Conservation (phyloP, 2,113 vertebrate genomes). For the Channa argus region DNA sequence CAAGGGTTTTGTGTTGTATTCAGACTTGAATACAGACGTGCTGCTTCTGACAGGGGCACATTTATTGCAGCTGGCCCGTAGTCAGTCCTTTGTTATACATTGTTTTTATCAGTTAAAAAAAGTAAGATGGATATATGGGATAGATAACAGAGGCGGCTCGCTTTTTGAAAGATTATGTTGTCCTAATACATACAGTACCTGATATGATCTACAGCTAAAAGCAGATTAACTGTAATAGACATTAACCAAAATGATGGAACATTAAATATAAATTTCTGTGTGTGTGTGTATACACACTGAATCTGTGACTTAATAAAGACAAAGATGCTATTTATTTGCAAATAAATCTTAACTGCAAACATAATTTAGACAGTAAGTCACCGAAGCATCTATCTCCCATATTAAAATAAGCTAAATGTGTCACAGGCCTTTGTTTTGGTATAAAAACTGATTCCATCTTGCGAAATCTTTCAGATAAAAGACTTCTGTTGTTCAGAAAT, state of each 20-base stretch:
- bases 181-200: constrained; percentile 27
- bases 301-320: too few species aligned
- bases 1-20: constrained; percentile 28
- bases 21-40: constrained; percentile 33
- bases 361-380: neutral
- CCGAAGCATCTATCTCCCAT: too few species aligned
- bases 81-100: constrained; percentile 59
- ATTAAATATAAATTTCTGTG: too few species aligned
- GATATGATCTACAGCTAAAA: constrained; percentile 12
- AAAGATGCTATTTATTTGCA: neutral
- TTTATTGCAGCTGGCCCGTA: constrained; percentile 72
- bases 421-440: constrained; percentile 43
- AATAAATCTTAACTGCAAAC: constrained; percentile 4
- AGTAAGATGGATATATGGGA: constrained; percentile 58
- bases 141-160: constrained; percentile 70
- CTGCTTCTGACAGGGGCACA: constrained; percentile 31
- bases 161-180: constrained; percentile 63
- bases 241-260: too few species aligned
- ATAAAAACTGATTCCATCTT: constrained; percentile 39
- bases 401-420: neutral
- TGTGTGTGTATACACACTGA: too few species aligned
- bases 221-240: neutral
- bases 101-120: constrained; percentile 72
- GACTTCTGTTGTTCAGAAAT: constrained; percentile 49
- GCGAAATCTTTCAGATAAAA: constrained; percentile 69